Conservation (phyloP, 2,888 invertebrate genomes). For the Chrysolina oricalcia region DNA sequence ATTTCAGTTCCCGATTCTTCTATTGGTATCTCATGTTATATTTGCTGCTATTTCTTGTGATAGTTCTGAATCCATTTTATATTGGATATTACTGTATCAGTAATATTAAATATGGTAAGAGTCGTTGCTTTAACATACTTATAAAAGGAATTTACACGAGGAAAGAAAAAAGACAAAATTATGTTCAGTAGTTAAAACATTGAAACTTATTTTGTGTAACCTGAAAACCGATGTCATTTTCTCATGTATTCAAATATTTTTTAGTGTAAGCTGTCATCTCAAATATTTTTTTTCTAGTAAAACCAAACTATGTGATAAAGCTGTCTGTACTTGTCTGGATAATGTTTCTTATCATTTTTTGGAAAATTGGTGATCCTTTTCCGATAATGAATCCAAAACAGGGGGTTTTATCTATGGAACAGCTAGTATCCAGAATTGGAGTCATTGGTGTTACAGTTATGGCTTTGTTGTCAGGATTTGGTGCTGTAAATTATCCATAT, state of each 20-base stretch:
- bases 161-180: too few relatives aligned
- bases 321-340: slow-evolving; percentile 91
- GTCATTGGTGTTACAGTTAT: slow-evolving; percentile 99
- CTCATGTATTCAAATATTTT: too few relatives aligned
- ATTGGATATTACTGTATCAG: slow-evolving; percentile 95
- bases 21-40: slow-evolving; percentile 97
- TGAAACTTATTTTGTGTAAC: neutral
- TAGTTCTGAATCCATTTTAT: slow-evolving; percentile 96
- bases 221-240: too few relatives aligned
- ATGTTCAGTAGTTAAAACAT: too few relatives aligned
- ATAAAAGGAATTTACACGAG: neutral
- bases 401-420: slow-evolving; percentile 91
- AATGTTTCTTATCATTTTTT: slow-evolving; percentile 94
- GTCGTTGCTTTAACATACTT: neutral
- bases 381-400: slow-evolving; percentile 97
- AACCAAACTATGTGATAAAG: slow-evolving; percentile 83
- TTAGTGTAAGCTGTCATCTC: too few relatives aligned
- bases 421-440: slow-evolving; percentile 96
- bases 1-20: slow-evolving; percentile 87
- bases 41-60: slow-evolving; percentile 92
- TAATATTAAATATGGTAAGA: slow-evolving; percentile 88
- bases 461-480: slow-evolving; percentile 98
- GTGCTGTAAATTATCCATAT: slow-evolving; percentile 99
- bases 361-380: slow-evolving; percentile 99
- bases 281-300: slow-evolving; percentile 74